Base-by-base conservation (phyloP, 2,888 invertebrate species). In the Stenodera caucasica region DNA sequence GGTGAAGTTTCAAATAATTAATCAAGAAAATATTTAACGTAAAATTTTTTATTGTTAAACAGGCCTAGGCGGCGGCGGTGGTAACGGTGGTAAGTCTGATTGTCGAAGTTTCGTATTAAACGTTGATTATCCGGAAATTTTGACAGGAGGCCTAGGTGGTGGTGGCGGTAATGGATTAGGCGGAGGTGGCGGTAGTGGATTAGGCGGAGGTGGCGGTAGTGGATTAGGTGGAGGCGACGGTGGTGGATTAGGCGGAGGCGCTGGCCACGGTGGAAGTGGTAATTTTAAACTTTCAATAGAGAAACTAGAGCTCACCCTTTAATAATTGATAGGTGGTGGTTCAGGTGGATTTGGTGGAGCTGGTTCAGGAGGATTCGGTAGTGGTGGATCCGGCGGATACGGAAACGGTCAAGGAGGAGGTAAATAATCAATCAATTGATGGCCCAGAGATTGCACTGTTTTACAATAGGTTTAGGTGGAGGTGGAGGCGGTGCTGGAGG, bases 281-380 rank as follows among this genome's bases (percentile, higher is more conserved):
- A 14, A 37, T 49, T 9, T 15, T 45, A 40, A 54, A 35, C n/a
- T 15, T 35, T 29, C 7, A 49, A 49, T 14, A 30, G 55, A 45
- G 23, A 15, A 14, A 18, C 29, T 33, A 6, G 6, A 15, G 37
- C 49, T 14, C 49, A 50, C 2, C 26, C 5, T 4, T 26, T 26
- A 29, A 14, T 14, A 49, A n/a, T n/a, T n/a, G n/a, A n/a, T n/a
- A n/a, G n/a, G n/a, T n/a, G 58, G 58, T 21, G 35, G 45, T 14
- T 40, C 53, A 26, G 53, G 57, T 26, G 57, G 57, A 6, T 49
- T 40, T 11, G 57, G 57, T 30, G 58, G 58, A 23, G 58, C 52
- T 26, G 57, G 56, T 3, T 49, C 51, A 14, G 14, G 15, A 18
- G 58, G 58, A 26, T 2, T 5, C 26, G 58, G 52, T 21, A 40